A percentile compares a stretch with the other conserved stretches of the same genome.
Evolutionary conservation across 1,140 invertebrate species (phyloP).

Genomic region (Sitobion miscanthi): DNA sequence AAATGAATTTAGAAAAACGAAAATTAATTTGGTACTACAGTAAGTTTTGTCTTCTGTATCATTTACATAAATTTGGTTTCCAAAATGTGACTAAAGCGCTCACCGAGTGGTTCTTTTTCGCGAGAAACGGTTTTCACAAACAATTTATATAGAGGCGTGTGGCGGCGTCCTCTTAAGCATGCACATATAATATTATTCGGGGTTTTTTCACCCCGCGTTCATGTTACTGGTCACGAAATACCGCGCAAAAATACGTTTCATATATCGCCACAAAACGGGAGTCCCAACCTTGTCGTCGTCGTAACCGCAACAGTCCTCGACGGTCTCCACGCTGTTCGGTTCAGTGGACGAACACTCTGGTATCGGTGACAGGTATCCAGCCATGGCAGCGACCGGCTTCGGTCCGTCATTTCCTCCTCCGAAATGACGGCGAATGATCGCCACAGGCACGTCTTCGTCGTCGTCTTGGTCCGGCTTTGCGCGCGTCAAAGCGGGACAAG

Average conservation of each 20-base stretch:
- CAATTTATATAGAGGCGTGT: neutral
- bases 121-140: neutral
- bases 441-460: neutral
- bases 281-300: conserved; percentile 16
- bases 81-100: neutral
- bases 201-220: neutral
- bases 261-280: neutral
- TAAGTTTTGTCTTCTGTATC: neutral
- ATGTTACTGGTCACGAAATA: neutral
- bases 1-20: no score
- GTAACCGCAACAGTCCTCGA: neutral
- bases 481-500: conserved; percentile 49
- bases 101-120: neutral
- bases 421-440: conserved; percentile 32
- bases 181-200: neutral
- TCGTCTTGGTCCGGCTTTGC: conserved; percentile 49
- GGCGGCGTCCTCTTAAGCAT: neutral
- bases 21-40: no score
- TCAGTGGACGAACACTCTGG: conserved; percentile 50
- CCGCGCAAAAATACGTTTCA: neutral
- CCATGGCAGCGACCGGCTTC: neutral
- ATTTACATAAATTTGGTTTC: neutral
- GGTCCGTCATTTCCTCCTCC: conserved; percentile 25
- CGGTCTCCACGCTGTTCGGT: conserved; percentile 46
- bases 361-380: conserved; percentile 34